Conservation (phyloP, 2,797 vertebrate genomes). For the Siniperca undulata region DNA sequence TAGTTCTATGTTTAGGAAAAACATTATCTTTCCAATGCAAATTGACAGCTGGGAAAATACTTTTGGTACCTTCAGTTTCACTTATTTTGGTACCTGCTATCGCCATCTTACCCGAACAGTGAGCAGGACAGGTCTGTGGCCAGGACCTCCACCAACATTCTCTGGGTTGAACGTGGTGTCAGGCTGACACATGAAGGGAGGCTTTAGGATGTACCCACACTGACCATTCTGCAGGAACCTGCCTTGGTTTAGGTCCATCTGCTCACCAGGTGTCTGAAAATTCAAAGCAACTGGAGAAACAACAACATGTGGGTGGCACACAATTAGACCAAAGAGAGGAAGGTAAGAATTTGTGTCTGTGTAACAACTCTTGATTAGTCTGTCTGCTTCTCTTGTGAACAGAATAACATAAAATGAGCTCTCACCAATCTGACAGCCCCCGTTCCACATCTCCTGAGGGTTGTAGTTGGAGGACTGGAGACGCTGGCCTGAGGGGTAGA, state of each 20-base stretch:
- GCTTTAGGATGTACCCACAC: slow-evolving; percentile 92
- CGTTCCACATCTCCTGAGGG: slow-evolving; percentile 98
- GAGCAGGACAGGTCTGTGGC: slow-evolving; percentile 80
- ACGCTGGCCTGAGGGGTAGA: slow-evolving; percentile 91
- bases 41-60: not conserved
- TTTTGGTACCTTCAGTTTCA: not conserved
- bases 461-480: slow-evolving; percentile 95
- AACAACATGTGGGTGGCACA: not conserved
- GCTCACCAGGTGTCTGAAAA: slow-evolving; percentile 93
- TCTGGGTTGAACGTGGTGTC: slow-evolving; percentile 87
- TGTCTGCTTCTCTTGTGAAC: not conserved
- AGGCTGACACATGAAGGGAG: slow-evolving; percentile 84
- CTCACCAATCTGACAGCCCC: slow-evolving; percentile 95
- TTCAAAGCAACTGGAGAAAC: slow-evolving; percentile 91
- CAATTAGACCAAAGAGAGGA: not conserved
- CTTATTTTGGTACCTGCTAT: not conserved
- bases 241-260: slow-evolving; percentile 95
- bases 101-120: slow-evolving; percentile 85
- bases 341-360: not conserved
- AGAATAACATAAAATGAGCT: not conserved
- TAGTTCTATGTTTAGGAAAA: not conserved
- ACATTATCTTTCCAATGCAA: not conserved
- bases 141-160: slow-evolving; percentile 83
- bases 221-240: slow-evolving; percentile 90
- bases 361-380: not conserved